phyloP scores from a whole-genome alignment of 2,113 vertebrate species.

The Gymnobelideus leadbeateri region DNA sequence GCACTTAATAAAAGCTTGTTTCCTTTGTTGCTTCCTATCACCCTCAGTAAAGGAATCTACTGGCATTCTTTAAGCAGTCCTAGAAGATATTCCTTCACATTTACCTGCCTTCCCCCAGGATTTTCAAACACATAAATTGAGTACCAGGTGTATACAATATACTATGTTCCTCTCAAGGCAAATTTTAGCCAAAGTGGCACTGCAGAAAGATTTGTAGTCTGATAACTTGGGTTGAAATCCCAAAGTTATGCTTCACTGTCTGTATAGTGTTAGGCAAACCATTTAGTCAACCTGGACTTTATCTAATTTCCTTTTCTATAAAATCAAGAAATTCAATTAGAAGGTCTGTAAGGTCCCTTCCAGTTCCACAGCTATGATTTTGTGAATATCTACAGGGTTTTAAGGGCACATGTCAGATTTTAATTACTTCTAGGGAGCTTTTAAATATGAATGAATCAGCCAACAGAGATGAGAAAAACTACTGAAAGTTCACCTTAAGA shows the following conservation, averaged over 20 bases:
- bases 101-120: neutral
- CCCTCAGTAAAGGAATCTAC: too few species aligned
- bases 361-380: neutral
- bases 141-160: neutral
- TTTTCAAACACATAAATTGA: neutral
- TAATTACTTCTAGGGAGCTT: neutral
- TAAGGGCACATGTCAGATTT: neutral
- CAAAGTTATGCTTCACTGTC: slow-evolving; percentile 28
- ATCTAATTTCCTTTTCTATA: neutral
- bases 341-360: neutral
- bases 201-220: neutral
- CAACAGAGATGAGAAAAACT: neutral
- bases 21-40: neutral
- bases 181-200: neutral
- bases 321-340: neutral
- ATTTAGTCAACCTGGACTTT: neutral
- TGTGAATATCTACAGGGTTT: neutral
- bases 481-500: neutral
- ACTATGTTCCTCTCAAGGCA: neutral
- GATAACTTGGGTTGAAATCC: neutral
- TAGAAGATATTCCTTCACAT: neutral
- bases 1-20: too few species aligned
- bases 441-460: neutral
- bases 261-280: neutral
- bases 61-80: neutral